phyloP scores from a whole-genome alignment of 2,113 vertebrate species.

The Datnioides undecimradiatus region DNA sequence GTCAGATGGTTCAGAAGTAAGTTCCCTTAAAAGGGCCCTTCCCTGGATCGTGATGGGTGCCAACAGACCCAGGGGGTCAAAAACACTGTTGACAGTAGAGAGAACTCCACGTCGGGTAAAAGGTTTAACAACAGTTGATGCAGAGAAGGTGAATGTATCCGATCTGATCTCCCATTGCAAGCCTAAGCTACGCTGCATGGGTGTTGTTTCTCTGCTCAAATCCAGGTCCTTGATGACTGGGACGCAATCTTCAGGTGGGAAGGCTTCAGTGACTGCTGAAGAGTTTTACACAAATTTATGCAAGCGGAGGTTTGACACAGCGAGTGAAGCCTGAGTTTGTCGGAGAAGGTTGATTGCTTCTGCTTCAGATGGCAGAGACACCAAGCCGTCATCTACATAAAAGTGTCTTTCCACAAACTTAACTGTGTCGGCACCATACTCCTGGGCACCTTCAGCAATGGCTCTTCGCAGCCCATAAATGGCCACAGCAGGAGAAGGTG shows the following conservation, averaged over 20 bases:
- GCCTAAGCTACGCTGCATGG: not conserved
- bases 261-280: not conserved
- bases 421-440: not conserved
- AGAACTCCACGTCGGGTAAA: not conserved
- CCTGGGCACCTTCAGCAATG: not conserved
- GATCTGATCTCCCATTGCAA: not conserved
- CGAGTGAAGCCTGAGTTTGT: conserved; percentile 5
- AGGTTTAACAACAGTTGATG: not conserved
- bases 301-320: conserved; percentile 4
- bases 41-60: conserved; percentile 14
- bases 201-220: not conserved
- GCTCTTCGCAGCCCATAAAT: conserved; percentile 1
- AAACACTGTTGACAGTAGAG: conserved; percentile 12
- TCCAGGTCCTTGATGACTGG: not conserved
- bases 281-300: conserved; percentile 12
- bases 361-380: not conserved
- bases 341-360: not conserved
- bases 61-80: conserved; percentile 15
- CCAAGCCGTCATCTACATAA: conserved; percentile 9
- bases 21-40: conserved; percentile 15
- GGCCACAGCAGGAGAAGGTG: not conserved
- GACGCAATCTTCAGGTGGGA: not conserved
- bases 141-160: not conserved
- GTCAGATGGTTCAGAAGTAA: not conserved
- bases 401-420: conserved; percentile 22